Conservation (phyloP, 2,797 vertebrate genomes). For the Falco naumanni region DNA sequence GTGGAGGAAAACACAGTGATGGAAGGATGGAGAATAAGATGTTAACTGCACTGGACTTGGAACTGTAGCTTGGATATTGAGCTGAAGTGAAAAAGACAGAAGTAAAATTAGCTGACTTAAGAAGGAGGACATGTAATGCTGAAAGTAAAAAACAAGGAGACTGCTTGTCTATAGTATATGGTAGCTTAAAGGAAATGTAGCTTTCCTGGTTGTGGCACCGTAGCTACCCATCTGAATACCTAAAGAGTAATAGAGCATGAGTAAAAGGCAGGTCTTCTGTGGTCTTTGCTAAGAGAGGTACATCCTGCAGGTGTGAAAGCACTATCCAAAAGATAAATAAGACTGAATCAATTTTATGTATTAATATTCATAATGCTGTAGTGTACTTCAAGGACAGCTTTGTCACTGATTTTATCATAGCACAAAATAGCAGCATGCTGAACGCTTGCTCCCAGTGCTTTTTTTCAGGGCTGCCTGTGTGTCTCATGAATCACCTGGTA, state of each 20-base stretch:
- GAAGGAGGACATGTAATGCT: not conserved
- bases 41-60: slow-evolving; percentile 18
- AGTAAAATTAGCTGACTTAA: slow-evolving; percentile 64
- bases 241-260: not conserved
- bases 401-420: not conserved
- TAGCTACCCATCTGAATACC: slow-evolving; percentile 7
- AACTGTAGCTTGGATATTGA: slow-evolving; percentile 23
- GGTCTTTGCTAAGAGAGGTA: not conserved
- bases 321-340: not conserved
- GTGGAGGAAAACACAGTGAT: not conserved
- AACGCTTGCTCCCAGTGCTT: not conserved
- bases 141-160: slow-evolving; percentile 30
- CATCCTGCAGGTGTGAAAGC: not conserved
- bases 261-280: not conserved
- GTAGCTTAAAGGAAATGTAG: slow-evolving; percentile 60
- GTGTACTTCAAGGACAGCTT: not conserved
- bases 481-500: not conserved
- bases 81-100: slow-evolving; percentile 34
- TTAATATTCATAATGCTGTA: not conserved
- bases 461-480: not conserved
- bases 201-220: slow-evolving; percentile 40
- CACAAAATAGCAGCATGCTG: not conserved
- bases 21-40: not conserved
- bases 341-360: not conserved
- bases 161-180: not conserved